These are phyloP conservation scores for Tetrao urogallus DNA, from an alignment of 2,113 vertebrate genomes.

Conservation along the genomic window DNA sequence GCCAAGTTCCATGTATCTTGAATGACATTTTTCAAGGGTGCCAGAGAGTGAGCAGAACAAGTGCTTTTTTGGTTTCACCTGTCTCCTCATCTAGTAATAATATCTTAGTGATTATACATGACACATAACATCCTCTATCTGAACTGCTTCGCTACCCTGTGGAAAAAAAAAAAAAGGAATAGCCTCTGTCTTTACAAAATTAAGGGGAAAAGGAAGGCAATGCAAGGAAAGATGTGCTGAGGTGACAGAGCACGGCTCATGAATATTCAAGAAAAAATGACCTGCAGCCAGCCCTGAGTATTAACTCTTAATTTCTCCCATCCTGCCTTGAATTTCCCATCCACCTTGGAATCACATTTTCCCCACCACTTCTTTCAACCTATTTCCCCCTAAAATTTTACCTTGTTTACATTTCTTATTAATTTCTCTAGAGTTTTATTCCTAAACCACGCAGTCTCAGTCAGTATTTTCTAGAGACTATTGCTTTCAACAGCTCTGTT, in stretches of 20 bases:
- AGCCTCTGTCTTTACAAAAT: neutral
- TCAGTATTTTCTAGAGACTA: neutral
- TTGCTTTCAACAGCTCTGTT: neutral
- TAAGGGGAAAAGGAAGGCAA: neutral
- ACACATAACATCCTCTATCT: constrained; percentile 35
- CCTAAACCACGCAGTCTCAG: neutral
- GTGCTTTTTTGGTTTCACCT: neutral
- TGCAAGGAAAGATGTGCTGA: neutral
- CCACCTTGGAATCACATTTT: neutral
- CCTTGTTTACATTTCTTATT: neutral
- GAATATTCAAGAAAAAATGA: neutral
- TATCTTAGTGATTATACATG: constrained; percentile 30
- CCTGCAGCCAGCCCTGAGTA: neutral
- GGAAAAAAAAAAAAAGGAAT: neutral
- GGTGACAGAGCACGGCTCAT: neutral
- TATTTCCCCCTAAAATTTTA: neutral
- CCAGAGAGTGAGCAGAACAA: neutral
- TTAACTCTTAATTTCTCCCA: neutral
- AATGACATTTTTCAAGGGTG: constrained; percentile 38
- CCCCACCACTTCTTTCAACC: neutral
- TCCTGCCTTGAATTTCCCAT: neutral
- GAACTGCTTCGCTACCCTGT: neutral
- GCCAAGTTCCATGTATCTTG: neutral
- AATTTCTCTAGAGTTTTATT: neutral
- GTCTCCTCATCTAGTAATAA: constrained; percentile 26